Conservation (phyloP, 1,140 invertebrate species). For the Melanaphis sacchari region DNA sequence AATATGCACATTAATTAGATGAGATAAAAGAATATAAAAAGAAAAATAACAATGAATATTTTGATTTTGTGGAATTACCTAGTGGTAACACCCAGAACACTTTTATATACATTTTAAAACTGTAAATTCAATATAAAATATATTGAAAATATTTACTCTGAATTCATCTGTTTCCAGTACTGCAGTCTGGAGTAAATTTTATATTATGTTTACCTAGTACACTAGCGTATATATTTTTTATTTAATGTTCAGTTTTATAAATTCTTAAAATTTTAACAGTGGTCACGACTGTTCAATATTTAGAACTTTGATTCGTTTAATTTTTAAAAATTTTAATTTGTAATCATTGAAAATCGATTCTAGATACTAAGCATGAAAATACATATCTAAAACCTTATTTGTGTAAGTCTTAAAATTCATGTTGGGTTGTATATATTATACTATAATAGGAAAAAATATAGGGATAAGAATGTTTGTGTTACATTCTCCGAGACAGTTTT, state of each 20-base stretch:
- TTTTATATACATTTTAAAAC: background rate
- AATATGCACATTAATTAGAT: too few species aligned
- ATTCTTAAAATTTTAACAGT: background rate
- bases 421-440: too few species aligned
- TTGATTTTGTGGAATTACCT: too few species aligned
- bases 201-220: background rate
- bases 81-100: too few species aligned
- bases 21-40: too few species aligned
- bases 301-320: background rate
- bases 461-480: background rate
- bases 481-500: background rate
- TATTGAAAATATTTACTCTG: background rate
- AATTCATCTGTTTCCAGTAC: background rate
- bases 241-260: background rate
- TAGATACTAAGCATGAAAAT: background rate
- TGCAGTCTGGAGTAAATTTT: background rate
- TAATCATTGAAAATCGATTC: background rate
- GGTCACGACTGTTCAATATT: background rate
- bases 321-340: background rate
- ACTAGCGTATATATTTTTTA: background rate
- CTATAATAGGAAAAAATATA: background rate
- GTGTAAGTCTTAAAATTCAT: too few species aligned
- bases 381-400: background rate
- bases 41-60: too few species aligned
- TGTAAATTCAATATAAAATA: background rate